Evolutionary conservation across 2,888 invertebrate genomes (phyloP).

Genomic region (Pemphredon lugubris): DNA sequence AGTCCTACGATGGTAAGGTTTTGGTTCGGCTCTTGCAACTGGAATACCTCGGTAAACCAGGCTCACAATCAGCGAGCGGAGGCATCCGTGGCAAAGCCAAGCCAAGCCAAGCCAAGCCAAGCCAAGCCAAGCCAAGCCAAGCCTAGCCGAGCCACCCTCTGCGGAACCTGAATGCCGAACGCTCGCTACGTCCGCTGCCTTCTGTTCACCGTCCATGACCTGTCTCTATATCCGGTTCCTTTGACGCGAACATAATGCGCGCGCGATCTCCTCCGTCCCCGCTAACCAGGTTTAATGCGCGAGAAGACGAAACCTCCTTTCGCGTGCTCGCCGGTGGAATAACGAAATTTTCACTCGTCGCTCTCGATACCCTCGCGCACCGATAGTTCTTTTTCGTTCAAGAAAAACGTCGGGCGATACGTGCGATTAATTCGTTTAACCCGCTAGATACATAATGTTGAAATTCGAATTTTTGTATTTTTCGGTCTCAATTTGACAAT

Average conservation of each 20-base stretch:
- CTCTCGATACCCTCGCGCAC: no score
- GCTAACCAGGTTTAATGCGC: conserved; percentile 1
- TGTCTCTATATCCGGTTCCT: conserved; percentile 60
- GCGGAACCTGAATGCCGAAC: conserved; percentile 63
- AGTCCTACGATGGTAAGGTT: conserved; percentile 23
- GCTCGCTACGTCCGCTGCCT: conserved; percentile 16
- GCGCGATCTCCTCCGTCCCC: conserved; percentile 24
- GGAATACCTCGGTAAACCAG: conserved; percentile 63
- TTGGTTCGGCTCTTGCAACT: conserved; percentile 36
- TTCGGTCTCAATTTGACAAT: no score
- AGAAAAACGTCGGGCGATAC: no score
- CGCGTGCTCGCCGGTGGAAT: not conserved
- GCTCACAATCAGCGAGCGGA: conserved; percentile 56
- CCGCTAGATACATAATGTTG: no score
- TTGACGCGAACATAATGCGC: conserved; percentile 59
- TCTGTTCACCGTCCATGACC: conserved; percentile 54
- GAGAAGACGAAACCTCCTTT: conserved; percentile 2
- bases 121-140: no score
- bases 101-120: no score
- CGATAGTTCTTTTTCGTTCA: not conserved
- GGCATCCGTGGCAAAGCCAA: conserved; percentile 59
- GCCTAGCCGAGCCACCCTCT: no score
- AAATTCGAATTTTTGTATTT: no score
- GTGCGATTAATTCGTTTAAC: no score
- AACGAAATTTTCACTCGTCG: not conserved